These are phyloP conservation scores for Plutella xylostella DNA, from an alignment of 2,888 invertebrate genomes.

Conservation along the genomic window DNA sequence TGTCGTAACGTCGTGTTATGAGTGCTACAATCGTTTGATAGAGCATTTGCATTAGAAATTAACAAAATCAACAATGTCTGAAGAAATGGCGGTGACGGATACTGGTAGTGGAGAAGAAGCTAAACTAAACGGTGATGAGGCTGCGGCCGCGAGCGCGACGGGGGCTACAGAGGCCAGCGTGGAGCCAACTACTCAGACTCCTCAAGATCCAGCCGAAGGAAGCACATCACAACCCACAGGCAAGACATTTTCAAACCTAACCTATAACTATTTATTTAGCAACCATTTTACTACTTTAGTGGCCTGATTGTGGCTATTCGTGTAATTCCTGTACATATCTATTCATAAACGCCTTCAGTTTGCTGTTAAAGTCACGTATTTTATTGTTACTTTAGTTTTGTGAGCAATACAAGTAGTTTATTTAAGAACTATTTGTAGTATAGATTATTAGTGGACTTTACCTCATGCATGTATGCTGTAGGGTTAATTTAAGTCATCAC, in stretches of 20 bases:
- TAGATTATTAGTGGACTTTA: too few species aligned
- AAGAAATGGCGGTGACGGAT: conserved; percentile 64
- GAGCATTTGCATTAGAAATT: conserved; percentile 42
- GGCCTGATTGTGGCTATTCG: too few species aligned
- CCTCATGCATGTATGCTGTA: too few species aligned
- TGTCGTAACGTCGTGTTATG: conserved; percentile 55
- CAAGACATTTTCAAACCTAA: conserved; percentile 45
- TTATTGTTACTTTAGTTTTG: background rate
- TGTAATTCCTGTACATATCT: too few species aligned
- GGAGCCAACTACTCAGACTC: conserved; percentile 22
- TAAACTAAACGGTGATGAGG: conserved; percentile 35
- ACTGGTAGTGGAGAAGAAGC: conserved; percentile 45
- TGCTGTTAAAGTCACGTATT: too few species aligned
- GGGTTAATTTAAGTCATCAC: too few species aligned
- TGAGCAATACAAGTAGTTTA: background rate
- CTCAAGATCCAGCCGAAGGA: conserved; percentile 25
- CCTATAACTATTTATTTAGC: conserved; percentile 25
- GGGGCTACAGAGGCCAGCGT: conserved; percentile 25
- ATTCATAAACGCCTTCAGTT: too few species aligned
- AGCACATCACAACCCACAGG: conserved; percentile 27
- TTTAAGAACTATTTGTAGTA: background rate
- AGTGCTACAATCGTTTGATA: conserved; percentile 46
- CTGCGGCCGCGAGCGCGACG: conserved; percentile 26
- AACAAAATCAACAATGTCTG: conserved; percentile 59
- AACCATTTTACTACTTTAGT: background rate